Conservation (phyloP, 1,140 invertebrate species). For the Yoshiicerus persimilis region DNA sequence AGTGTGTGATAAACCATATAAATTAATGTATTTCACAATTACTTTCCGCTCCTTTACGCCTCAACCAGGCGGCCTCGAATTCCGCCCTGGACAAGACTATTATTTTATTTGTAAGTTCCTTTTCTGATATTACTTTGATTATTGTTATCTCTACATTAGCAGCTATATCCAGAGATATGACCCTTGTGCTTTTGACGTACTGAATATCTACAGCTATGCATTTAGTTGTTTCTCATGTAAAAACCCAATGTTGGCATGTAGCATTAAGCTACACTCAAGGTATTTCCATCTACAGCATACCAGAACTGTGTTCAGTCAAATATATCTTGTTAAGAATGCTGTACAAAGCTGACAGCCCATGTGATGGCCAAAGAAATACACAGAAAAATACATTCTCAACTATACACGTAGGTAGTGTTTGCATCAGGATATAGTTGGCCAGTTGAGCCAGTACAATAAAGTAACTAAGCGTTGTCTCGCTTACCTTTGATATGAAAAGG, state of each 20-base stretch:
- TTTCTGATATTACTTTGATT: not conserved
- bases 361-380: not conserved
- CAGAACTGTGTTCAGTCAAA: not conserved
- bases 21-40: constrained; percentile 93
- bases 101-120: constrained; percentile 85
- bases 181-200: too few species aligned
- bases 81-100: constrained; percentile 90
- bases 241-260: not conserved
- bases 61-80: constrained; percentile 90
- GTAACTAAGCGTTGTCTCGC: not conserved
- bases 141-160: not conserved
- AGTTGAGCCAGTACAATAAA: not conserved
- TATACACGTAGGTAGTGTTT: not conserved
- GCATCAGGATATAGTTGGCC: not conserved
- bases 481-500: constrained; percentile 46
- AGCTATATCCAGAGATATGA: not conserved
- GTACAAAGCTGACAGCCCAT: not conserved
- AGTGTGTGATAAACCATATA: constrained; percentile 91
- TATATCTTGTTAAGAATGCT: not conserved
- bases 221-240: not conserved
- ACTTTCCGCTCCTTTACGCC: constrained; percentile 94
- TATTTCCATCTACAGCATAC: not conserved
- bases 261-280: not conserved
- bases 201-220: not conserved
- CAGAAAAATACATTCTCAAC: not conserved